Evolutionary conservation across 2,113 vertebrate species (phyloP).

Genomic region (Scytalopus superciliaris): DNA sequence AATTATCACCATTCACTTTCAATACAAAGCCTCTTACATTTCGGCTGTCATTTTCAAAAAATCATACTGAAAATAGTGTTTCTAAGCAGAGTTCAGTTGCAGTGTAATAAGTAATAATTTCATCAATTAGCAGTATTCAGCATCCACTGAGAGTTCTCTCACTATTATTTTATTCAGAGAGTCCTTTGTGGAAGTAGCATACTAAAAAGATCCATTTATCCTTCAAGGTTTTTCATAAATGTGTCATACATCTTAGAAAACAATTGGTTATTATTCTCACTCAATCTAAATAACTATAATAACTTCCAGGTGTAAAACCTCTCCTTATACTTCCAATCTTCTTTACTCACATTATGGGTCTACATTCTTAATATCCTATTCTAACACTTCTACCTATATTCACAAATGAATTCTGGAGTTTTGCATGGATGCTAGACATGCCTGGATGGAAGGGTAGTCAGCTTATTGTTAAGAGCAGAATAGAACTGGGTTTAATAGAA

Average conservation of each 20-base stretch:
- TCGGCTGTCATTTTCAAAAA: constrained; percentile 66
- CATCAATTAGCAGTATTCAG: constrained; percentile 67
- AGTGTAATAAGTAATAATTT: constrained; percentile 69
- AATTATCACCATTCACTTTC: constrained; percentile 67
- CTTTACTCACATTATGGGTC: not conserved
- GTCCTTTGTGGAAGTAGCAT: constrained; percentile 61
- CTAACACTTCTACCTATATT: constrained; percentile 24
- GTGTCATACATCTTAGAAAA: constrained; percentile 54
- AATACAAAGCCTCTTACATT: constrained; percentile 63
- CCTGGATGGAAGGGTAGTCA: not conserved
- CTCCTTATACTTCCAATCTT: constrained; percentile 15
- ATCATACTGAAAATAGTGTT: constrained; percentile 64
- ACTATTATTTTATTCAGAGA: constrained; percentile 71
- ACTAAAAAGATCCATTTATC: constrained; percentile 63
- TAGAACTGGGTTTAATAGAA: constrained; percentile 19
- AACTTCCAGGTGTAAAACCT: constrained; percentile 66
- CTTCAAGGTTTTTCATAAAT: constrained; percentile 68
- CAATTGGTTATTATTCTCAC: constrained; percentile 62
- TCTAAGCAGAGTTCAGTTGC: constrained; percentile 62
- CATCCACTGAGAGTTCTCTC: constrained; percentile 64
- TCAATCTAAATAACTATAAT: constrained; percentile 62
- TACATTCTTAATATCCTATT: constrained; percentile 32
- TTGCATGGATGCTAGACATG: not conserved
- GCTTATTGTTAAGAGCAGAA: not conserved
- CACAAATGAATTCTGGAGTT: not conserved